Conservation (phyloP, 2,888 invertebrate genomes). For the Drosophila diplacantha region DNA sequence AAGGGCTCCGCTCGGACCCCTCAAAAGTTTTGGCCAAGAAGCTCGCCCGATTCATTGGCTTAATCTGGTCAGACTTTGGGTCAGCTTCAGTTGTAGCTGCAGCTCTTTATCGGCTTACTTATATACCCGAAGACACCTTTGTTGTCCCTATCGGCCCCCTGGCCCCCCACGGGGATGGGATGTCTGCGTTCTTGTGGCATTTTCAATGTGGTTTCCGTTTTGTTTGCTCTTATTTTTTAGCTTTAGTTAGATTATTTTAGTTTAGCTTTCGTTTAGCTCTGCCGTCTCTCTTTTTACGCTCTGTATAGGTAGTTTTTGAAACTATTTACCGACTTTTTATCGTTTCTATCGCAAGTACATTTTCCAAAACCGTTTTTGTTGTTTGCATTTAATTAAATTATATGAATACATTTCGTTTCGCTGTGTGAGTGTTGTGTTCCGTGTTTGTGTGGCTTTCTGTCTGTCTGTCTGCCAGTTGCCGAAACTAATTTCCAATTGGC, state of each 20-base stretch:
- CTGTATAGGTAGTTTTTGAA: constrained; percentile 61
- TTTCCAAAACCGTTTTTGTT: constrained; percentile 74
- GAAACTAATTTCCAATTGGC: constrained; percentile 55
- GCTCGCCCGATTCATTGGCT: constrained; percentile 24
- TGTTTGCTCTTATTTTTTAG: constrained; percentile 28
- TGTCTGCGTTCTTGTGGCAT: constrained; percentile 41
- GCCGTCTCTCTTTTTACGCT: constrained; percentile 12
- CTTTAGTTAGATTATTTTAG: constrained; percentile 43
- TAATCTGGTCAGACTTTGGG: constrained; percentile 13
- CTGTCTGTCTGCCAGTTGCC: constrained; percentile 22
- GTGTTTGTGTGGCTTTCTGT: constrained; percentile 8
- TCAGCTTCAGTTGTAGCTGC: constrained; percentile 12
- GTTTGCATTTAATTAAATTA: constrained; percentile 73
- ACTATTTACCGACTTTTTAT: constrained; percentile 60
- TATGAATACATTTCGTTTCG: constrained; percentile 58
- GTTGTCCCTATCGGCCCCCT: background rate
- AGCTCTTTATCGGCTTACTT: constrained; percentile 18
- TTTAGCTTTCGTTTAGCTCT: constrained; percentile 47
- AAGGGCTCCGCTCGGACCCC: background rate
- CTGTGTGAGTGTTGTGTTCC: constrained; percentile 21
- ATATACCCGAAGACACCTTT: constrained; percentile 12
- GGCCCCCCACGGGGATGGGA: background rate
- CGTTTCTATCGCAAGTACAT: constrained; percentile 71
- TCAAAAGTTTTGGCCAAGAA: constrained; percentile 12
- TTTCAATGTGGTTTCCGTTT: constrained; percentile 47